These are phyloP conservation scores for Rhodinocichla rosea DNA, from an alignment of 2,113 vertebrate genomes.

Conservation along the genomic window DNA sequence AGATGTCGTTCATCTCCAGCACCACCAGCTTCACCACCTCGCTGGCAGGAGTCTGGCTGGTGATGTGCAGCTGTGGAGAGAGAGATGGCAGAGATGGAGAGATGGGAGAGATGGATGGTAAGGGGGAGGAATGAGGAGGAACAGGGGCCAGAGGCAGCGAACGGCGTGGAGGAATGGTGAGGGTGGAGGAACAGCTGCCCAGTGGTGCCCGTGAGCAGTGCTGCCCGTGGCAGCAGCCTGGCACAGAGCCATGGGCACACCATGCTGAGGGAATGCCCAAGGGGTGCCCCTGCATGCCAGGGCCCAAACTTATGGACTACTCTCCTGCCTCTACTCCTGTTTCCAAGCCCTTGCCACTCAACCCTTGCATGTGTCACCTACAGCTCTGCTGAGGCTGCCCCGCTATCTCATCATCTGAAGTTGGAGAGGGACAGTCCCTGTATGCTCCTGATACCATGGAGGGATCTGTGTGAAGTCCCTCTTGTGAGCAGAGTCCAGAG, in stretches of 20 bases:
- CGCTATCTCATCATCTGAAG: rapidly evolving
- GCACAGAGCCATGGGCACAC: not conserved
- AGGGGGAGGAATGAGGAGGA: not conserved
- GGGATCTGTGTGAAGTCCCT: not conserved
- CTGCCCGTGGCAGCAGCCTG: not conserved
- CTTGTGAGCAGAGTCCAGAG: not conserved
- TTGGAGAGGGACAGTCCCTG: not conserved
- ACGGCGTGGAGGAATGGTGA: rapidly evolving
- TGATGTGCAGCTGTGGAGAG: conserved; percentile 78
- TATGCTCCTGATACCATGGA: not conserved
- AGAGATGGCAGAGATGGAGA: not conserved
- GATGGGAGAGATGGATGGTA: not conserved
- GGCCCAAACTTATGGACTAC: rapidly evolving
- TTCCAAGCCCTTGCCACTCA: not conserved
- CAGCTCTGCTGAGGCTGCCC: not conserved
- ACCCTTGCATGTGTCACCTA: not conserved
- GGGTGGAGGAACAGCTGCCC: not conserved
- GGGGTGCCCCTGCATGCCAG: no score
- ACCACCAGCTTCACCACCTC: conserved; percentile 89
- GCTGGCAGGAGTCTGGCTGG: conserved; percentile 74
- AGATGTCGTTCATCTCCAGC: conserved; percentile 83
- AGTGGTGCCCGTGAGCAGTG: rapidly evolving
- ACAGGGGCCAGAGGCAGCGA: not conserved
- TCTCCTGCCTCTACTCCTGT: not conserved
- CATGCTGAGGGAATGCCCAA: rapidly evolving